Conservation (phyloP, 2,888 invertebrate species). For the Dichetophora obliterata region DNA sequence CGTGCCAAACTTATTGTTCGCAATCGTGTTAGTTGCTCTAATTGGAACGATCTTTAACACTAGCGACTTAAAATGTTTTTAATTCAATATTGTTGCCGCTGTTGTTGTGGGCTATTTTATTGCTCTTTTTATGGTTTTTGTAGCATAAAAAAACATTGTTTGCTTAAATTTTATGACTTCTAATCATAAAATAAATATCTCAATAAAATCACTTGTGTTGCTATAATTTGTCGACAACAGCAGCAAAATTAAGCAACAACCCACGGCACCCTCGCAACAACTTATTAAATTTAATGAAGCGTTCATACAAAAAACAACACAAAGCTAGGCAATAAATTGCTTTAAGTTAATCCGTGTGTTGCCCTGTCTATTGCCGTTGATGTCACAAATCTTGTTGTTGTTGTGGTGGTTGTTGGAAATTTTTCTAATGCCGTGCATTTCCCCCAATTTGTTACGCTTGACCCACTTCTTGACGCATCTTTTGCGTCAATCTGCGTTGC, state of each 20-base stretch:
- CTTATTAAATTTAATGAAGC: neutral
- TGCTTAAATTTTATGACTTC: neutral
- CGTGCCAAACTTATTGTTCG: neutral
- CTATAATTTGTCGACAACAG: neutral
- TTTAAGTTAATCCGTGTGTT: neutral
- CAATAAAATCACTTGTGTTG: constrained; percentile 15
- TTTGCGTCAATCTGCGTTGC: neutral
- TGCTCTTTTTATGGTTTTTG: neutral
- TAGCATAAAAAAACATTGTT: neutral
- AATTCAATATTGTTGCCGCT: neutral
- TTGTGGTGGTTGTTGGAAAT: neutral
- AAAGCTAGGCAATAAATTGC: constrained; percentile 3
- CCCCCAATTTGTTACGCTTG: constrained; percentile 23
- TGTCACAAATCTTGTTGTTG: neutral
- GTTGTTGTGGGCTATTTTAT: neutral
- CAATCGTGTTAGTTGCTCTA: neutral
- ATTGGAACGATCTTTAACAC: neutral
- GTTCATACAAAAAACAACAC: neutral
- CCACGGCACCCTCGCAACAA: no score
- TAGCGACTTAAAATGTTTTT: neutral
- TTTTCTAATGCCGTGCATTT: neutral
- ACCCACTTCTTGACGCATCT: constrained; percentile 22
- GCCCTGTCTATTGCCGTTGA: neutral
- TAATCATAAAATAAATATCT: neutral
- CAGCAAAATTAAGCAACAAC: neutral